Conservation (phyloP, 2,113 vertebrate species). For the Caretta caretta region DNA sequence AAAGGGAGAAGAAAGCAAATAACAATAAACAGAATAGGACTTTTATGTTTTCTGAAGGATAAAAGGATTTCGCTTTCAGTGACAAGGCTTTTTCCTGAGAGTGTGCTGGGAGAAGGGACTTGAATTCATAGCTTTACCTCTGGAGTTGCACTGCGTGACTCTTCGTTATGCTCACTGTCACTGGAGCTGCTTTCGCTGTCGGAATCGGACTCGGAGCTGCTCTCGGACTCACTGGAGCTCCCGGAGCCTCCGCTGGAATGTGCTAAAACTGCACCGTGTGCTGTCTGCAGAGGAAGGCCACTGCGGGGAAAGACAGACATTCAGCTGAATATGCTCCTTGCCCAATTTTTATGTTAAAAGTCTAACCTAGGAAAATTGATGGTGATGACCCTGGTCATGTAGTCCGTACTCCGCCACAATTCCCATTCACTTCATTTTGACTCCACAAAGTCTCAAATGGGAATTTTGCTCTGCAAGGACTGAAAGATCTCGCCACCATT, state of each 20-base stretch:
- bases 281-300: conserved; percentile 70
- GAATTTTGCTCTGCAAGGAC: fast-evolving
- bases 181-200: conserved; percentile 96
- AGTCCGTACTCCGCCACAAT: fast-evolving
- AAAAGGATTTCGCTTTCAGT: not conserved
- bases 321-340: not conserved
- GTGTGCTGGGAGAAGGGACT: not conserved
- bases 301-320: conserved; percentile 58
- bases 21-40: not conserved
- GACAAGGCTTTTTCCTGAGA: not conserved
- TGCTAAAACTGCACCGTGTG: conserved; percentile 57
- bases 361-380: not conserved
- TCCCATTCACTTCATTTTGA: not conserved
- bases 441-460: fast-evolving
- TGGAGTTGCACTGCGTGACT: conserved; percentile 87
- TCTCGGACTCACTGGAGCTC: conserved; percentile 96
- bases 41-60: not conserved
- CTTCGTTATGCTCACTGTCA: conserved; percentile 92
- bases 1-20: not conserved
- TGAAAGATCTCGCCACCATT: not conserved
- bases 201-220: conserved; percentile 94
- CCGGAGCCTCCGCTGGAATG: conserved; percentile 86
- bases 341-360: not conserved
- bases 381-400: not conserved
- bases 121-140: conserved; percentile 81